A percentile compares a stretch with the other conserved stretches of the same genome.
phyloP scores from a whole-genome alignment of 2,113 vertebrate species.

The Dolichotis patagonum region DNA sequence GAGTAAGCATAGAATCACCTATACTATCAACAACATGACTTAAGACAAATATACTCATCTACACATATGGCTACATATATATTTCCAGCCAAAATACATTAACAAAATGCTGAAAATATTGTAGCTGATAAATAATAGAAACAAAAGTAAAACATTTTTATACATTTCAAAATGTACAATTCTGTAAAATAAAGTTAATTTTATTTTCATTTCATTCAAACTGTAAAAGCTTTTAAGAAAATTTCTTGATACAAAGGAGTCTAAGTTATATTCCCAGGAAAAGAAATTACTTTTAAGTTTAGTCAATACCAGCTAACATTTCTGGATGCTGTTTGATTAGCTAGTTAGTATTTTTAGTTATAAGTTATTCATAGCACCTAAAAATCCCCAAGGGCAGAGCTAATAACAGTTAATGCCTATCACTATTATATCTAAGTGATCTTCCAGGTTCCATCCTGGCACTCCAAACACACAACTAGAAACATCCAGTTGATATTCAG shows the following conservation, averaged over 20 bases:
- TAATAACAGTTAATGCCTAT: background rate
- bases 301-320: background rate
- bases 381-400: background rate
- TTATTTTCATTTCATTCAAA: conserved; percentile 28
- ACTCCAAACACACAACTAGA: background rate
- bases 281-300: background rate
- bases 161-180: background rate
- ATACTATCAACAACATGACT: background rate
- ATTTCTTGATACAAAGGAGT: background rate
- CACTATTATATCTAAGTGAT: background rate
- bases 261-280: background rate
- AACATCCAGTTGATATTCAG: background rate
- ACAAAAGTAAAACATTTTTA: background rate
- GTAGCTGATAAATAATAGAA: background rate
- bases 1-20: conserved; percentile 7
- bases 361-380: background rate
- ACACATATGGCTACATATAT: background rate
- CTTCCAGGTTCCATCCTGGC: background rate
- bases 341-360: background rate
- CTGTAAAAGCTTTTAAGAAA: background rate
- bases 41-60: background rate
- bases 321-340: background rate
- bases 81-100: background rate
- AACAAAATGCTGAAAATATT: background rate
- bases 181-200: background rate